These are phyloP conservation scores for Limnodromus scolopaceus DNA, from an alignment of 2,797 vertebrate genomes.

Conservation along the genomic window DNA sequence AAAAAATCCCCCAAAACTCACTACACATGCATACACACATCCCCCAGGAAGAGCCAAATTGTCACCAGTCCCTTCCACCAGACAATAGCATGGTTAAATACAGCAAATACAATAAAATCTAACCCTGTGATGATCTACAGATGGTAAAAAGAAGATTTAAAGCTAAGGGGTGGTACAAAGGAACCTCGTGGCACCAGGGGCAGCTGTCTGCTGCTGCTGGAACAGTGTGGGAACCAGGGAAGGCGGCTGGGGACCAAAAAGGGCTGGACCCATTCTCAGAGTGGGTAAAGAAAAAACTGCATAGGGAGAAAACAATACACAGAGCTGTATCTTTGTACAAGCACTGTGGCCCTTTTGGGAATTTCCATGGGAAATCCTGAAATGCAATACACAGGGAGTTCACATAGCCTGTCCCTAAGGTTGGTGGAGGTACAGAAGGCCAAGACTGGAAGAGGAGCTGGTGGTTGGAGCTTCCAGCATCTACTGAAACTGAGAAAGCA, in stretches of 20 bases:
- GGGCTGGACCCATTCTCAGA: not conserved
- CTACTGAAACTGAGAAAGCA: not conserved
- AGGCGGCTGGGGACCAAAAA: not conserved
- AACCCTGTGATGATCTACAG: not conserved
- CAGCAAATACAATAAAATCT: not conserved
- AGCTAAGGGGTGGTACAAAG: not conserved
- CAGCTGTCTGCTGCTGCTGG: not conserved
- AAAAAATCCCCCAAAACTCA: not conserved
- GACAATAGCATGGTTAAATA: not conserved
- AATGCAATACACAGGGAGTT: not conserved
- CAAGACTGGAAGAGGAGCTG: not conserved
- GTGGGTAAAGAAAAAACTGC: not conserved
- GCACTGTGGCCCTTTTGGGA: not conserved
- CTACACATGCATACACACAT: not conserved
- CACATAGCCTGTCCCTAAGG: not conserved
- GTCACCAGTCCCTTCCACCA: not conserved
- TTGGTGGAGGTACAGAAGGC: not conserved
- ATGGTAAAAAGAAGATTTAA: not conserved
- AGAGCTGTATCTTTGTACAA: not conserved
- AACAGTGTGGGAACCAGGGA: rapidly evolving
- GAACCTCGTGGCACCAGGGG: not conserved
- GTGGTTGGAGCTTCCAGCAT: not conserved
- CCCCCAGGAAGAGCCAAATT: not conserved
- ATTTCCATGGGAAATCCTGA: not conserved
- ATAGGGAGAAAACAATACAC: not conserved